Percentiles rank a stretch among this genome's conserved stretches.
Conservation (phyloP, 2,797 vertebrate species). For the Sebastes taczanowskii region DNA sequence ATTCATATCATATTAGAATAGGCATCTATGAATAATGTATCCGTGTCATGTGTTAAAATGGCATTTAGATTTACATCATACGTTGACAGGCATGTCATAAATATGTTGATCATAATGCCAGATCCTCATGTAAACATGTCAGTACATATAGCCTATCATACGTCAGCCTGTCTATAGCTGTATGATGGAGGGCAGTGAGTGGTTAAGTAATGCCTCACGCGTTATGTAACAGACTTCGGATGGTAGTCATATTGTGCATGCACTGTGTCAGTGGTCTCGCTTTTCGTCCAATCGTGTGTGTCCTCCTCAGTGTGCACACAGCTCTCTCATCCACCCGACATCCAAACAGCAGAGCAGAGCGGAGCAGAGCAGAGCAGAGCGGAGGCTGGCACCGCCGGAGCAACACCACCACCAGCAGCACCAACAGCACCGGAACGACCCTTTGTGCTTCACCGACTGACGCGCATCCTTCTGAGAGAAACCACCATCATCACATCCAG, state of each 20-base stretch:
- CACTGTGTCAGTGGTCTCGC: constrained; percentile 44
- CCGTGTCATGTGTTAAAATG: background rate
- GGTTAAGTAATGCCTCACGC: constrained; percentile 60
- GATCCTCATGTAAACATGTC: background rate
- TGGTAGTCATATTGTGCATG: constrained; percentile 53
- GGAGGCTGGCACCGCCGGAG: constrained; percentile 49
- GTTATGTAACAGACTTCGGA: constrained; percentile 79
- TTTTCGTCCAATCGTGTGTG: constrained; percentile 51
- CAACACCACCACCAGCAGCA: constrained; percentile 18
- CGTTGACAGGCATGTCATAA: background rate
- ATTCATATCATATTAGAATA: background rate
- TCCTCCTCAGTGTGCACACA: constrained; percentile 48
- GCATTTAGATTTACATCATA: background rate
- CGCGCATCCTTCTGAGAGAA: constrained; percentile 39
- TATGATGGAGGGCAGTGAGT: background rate
- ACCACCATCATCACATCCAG: constrained; percentile 42
- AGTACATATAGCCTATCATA: background rate
- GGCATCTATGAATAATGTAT: background rate
- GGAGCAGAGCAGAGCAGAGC: constrained; percentile 30
- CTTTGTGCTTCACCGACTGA: constrained; percentile 62
- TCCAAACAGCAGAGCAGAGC: constrained; percentile 22
- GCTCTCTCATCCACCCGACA: constrained; percentile 35
- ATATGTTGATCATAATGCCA: background rate
- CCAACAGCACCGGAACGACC: constrained; percentile 39
- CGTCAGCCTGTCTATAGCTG: background rate